phyloP scores from a whole-genome alignment of 2,888 invertebrate genomes.

The Aphidoletes aphidimyza region DNA sequence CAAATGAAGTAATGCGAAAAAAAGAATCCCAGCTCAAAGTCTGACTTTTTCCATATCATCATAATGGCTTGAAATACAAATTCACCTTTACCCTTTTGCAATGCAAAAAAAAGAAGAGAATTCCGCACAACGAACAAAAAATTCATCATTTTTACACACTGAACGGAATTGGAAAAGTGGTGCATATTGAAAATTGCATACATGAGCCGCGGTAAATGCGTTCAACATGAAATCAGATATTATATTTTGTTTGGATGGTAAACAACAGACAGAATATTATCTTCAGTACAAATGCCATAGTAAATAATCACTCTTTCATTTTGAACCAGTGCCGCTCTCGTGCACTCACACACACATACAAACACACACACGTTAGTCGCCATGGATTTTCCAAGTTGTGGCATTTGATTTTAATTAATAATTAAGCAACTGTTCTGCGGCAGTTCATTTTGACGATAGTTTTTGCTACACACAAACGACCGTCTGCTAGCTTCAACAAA shows the following conservation, averaged over 20 bases:
- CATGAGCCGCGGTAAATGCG: too few relatives aligned
- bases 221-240: neutral
- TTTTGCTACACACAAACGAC: neutral
- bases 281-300: constrained; percentile 16
- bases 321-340: too few relatives aligned
- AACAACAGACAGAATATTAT: neutral
- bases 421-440: constrained; percentile 51
- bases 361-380: neutral
- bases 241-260: neutral
- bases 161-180: neutral
- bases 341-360: neutral
- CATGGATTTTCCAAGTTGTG: constrained; percentile 1
- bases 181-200: neutral
- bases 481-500: neutral
- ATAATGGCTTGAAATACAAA: neutral
- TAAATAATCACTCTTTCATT: neutral
- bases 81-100: constrained; percentile 3
- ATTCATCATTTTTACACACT: constrained; percentile 1
- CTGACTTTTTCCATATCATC: neutral
- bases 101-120: too few relatives aligned
- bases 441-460: constrained; percentile 43
- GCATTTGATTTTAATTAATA: constrained; percentile 49
- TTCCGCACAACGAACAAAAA: neutral
- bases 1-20: constrained; percentile 1
- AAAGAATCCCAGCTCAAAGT: neutral